Conservation (phyloP, 1,140 invertebrate species). For the Drosophila tristis region DNA sequence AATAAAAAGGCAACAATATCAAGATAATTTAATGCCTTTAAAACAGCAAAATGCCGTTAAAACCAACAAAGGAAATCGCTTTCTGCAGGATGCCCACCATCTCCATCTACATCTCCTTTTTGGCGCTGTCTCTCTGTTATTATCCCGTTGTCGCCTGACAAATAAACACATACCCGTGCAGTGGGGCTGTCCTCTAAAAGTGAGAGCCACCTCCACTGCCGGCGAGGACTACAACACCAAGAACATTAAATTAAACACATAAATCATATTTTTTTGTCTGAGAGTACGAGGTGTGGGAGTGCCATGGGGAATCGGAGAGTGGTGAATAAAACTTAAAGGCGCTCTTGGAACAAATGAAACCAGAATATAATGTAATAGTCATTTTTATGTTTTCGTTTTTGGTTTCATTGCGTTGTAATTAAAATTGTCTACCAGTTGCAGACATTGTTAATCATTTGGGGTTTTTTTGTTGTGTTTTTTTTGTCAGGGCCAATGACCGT, state of each 20-base stretch:
- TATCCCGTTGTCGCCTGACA: conserved; percentile 79
- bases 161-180: conserved; percentile 66
- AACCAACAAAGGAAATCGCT: conserved; percentile 53
- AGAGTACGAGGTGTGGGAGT: conserved; percentile 44
- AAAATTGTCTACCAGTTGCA: conserved; percentile 64
- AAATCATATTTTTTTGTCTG: conserved; percentile 72
- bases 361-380: conserved; percentile 27
- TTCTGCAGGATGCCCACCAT: conserved; percentile 12
- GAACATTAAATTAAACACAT: conserved; percentile 81
- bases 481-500: conserved; percentile 40
- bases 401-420: conserved; percentile 63
- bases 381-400: not conserved
- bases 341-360: conserved; percentile 13
- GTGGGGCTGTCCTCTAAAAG: conserved; percentile 46
- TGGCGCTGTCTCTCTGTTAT: conserved; percentile 60
- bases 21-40: conserved; percentile 79
- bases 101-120: conserved; percentile 32
- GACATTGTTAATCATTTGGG: conserved; percentile 60
- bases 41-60: conserved; percentile 80
- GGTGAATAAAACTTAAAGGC: conserved; percentile 28
- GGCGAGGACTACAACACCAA: conserved; percentile 43
- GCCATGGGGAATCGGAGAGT: conserved; percentile 15
- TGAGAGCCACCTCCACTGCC: not conserved
- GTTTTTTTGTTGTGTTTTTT: not conserved
- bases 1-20: conserved; percentile 26